Evolutionary conservation across 2,113 vertebrate species (phyloP), one percentile per base, ranked within the genome.

Genomic region (Stictonetta naevosa): DNA sequence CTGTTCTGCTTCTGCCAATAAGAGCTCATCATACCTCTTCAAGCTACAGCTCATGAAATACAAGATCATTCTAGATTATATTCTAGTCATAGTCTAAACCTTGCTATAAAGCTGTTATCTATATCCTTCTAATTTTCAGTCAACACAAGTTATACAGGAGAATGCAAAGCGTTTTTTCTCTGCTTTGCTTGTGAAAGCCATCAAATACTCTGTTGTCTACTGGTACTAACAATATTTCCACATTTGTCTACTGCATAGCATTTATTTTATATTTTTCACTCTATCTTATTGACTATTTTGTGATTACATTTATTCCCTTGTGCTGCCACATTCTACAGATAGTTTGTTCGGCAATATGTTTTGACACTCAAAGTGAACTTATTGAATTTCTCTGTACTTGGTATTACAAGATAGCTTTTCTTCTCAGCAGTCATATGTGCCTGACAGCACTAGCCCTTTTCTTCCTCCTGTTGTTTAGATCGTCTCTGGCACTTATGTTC

Each of bases 221-320:
- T 79, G 46, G 44, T 92, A 80, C 82, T 87, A 75, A 95, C 64
- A 88, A 36, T 72, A 73, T 88, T 82, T 95, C 81, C 55, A 5
- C 34, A 44, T 95, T 86, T 79, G 63, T 82, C 91, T 94, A 58
- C 77, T 28, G 11, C 82, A 78, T 59, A 89, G 83, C 91, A 86
- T 62, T 84, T 86, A 73, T 91, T 83, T 95, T 97, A 44, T 91
- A 78, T 95, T 97, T 97, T 97, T 83, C 74, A 82, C 64, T 85
- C 71, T 59, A 40, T 89, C 80, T 81, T 83, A 46, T 86, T 95
- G 91, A 95, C 91, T 92, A 92, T 83, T 78, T 88, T 72, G 71
- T 89, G 80, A 90, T 93, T 94, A 88, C 73, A 84, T 90, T 86
- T 87, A 67, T 82, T 84, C 81, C 46, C 68, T 66, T 77, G 77